Evolutionary conservation across 2,797 vertebrate species (phyloP).

Genomic region (Clarias laeviceps): DNA sequence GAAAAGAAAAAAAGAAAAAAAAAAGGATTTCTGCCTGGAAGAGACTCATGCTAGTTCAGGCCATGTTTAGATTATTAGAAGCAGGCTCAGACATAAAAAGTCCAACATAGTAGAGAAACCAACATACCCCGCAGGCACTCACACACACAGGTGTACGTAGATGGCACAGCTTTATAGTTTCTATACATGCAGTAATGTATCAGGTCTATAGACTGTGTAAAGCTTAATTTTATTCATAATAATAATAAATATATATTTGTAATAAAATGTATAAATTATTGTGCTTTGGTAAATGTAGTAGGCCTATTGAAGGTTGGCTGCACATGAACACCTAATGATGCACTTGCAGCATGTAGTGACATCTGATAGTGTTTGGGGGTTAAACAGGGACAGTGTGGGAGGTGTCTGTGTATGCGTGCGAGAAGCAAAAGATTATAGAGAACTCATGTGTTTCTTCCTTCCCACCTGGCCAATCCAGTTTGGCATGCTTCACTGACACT

Average conservation of each 20-base stretch:
- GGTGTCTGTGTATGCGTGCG: conserved; percentile 52
- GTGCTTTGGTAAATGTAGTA: not conserved
- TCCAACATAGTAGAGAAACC: not conserved
- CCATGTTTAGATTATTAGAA: not conserved
- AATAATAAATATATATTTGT: too few relatives aligned
- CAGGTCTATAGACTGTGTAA: not conserved
- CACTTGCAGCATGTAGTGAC: not conserved
- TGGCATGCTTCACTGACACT: conserved; percentile 65
- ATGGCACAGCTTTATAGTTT: not conserved
- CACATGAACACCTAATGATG: conserved; percentile 11
- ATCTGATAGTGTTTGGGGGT: conserved; percentile 22
- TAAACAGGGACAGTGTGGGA: conserved; percentile 39
- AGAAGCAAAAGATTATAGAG: conserved; percentile 58
- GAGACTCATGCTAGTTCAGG: not conserved
- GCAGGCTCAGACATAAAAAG: not conserved
- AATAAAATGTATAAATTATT: not conserved
- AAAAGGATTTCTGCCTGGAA: not conserved
- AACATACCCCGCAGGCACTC: not conserved
- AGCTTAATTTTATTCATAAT: not conserved
- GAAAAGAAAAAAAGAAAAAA: not conserved
- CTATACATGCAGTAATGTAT: too few relatives aligned
- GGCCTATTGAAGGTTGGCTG: not conserved
- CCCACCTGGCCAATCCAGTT: conserved; percentile 73
- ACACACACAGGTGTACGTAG: not conserved
- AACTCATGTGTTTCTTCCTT: conserved; percentile 61